Evolutionary conservation across 2,113 vertebrate genomes (phyloP).

Genomic region (Hepsetus odoe): DNA sequence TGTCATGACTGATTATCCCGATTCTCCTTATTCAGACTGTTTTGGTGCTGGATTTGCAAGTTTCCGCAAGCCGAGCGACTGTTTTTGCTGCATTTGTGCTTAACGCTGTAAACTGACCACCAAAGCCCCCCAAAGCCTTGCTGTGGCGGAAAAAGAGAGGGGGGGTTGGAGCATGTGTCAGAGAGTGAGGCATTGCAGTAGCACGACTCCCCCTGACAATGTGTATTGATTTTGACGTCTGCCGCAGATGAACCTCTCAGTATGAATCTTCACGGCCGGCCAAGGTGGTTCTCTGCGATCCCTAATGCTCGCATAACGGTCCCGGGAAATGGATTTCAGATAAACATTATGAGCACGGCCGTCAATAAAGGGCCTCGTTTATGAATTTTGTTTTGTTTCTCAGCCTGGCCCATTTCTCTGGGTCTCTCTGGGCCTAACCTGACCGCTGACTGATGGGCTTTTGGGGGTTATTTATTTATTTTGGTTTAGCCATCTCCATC

Average conservation of each 20-base stretch:
- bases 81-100: conserved; percentile 37
- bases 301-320: conserved; percentile 61
- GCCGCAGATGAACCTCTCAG: conserved; percentile 49
- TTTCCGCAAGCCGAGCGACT: conserved; percentile 35
- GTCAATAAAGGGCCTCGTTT: conserved; percentile 60
- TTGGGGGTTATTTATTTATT: conserved; percentile 33
- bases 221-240: conserved; percentile 61
- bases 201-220: conserved; percentile 40
- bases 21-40: conserved; percentile 46
- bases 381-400: conserved; percentile 60
- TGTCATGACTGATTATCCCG: conserved; percentile 42
- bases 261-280: conserved; percentile 50
- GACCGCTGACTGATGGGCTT: conserved; percentile 28
- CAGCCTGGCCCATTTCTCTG: not conserved
- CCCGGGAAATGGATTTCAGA: conserved; percentile 61
- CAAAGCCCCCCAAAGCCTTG: conserved; percentile 8
- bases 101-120: conserved; percentile 41
- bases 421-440: conserved; percentile 16
- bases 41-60: conserved; percentile 42
- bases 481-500: not conserved
- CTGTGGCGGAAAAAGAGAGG: conserved; percentile 17
- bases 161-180: not conserved
- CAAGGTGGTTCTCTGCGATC: conserved; percentile 57
- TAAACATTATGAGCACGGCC: conserved; percentile 52
- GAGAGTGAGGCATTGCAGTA: conserved; percentile 38